Evolutionary conservation across 2,888 invertebrate genomes (phyloP).

Genomic region (Ophion costatus): DNA sequence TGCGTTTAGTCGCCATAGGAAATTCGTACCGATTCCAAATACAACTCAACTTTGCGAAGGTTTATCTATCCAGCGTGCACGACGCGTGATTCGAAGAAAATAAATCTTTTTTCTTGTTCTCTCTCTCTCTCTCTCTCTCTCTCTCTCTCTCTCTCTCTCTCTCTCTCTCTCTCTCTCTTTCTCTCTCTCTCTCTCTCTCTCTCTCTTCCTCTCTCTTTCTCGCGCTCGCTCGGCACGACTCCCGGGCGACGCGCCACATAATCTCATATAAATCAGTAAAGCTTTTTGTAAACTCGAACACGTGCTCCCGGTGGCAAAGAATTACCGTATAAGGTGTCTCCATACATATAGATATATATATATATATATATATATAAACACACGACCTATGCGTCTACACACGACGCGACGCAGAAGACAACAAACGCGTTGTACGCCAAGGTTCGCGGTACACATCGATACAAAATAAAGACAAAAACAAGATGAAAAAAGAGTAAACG

Average conservation of each 20-base stretch:
- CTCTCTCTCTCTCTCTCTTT: background rate
- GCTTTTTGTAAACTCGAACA: conserved; percentile 14
- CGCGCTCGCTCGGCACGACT: background rate
- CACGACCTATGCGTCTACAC: too few species aligned
- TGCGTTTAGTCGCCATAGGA: too few species aligned
- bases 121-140: background rate
- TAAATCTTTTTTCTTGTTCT: background rate
- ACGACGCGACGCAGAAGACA: background rate
- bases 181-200: background rate
- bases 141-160: background rate
- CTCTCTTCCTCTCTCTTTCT: background rate
- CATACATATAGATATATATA: background rate
- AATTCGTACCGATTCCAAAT: too few species aligned
- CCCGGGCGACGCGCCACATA: background rate
- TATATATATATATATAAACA: too few species aligned
- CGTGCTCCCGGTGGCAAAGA: conserved; percentile 20
- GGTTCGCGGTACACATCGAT: conserved; percentile 13
- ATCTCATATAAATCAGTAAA: conserved; percentile 17
- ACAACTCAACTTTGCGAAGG: too few species aligned
- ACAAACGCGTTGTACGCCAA: background rate
- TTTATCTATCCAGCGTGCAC: background rate
- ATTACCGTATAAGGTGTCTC: conserved; percentile 22
- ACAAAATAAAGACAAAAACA: conserved; percentile 10
- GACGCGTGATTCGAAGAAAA: background rate
- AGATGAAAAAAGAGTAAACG: background rate